Base-by-base conservation (phyloP, 2,113 vertebrate species). In the Vanacampus margaritifer region DNA sequence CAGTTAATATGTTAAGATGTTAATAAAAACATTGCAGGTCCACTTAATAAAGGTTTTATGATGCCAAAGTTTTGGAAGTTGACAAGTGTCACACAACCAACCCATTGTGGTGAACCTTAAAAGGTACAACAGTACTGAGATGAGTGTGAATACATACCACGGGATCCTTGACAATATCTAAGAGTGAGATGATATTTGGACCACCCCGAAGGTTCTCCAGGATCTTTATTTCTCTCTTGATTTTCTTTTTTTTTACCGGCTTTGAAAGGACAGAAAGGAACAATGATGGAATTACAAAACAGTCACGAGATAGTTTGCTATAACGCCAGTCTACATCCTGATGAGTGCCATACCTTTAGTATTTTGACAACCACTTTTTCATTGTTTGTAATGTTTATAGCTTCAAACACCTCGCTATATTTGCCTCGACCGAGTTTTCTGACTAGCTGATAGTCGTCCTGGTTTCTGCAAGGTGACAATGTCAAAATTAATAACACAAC, bases 301-400 rank as follows among this genome's bases (percentile, higher is more conserved):
- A 26, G 21, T 13, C 3, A 1, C 1, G 23, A 14, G 19, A 21
- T 7, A 0, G n/a, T 65, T 37, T 36, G 69, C 57, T 0, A 43
- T 16, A 16, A 3, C 0, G 6, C 12, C 26, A 17, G 36, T 17
- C 26, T 26, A 19, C 6, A 32, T 17, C 54, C 26, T 16, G 48
- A 19, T 3, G 39, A 17, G 21, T 17, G n/a, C 23, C 63, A 66
- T 89, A 98, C 97, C 96, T 99, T 99, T 73, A 99, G 94, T 92
- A 99, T 99, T 96, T 99, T 99, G 91, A 99, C 97, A 61, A 99
- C 97, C 86, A 98, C 97, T 90, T 99, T 99, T 92, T 99, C 97
- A 76, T 98, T 99, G 90, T 93, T 95, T 78, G 94, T 95, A 84
- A 95, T 95, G 86, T 95, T 93, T 89, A 93, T 93, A 87, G 92